Percentiles rank a stretch among this genome's conserved stretches.
Conservation (phyloP, 2,113 vertebrate species). For the Zootoca vivipara region DNA sequence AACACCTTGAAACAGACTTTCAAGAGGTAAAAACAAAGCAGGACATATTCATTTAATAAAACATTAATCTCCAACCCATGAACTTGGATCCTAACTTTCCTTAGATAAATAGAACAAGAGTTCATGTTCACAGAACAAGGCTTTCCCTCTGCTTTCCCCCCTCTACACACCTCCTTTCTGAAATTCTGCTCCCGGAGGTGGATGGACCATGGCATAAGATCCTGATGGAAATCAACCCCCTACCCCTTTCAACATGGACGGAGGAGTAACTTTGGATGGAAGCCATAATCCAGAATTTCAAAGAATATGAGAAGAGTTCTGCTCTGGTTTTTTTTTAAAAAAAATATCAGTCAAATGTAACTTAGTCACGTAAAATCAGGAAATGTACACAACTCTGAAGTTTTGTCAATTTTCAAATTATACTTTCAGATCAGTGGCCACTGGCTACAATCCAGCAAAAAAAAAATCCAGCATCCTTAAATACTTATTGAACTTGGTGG, state of each 20-base stretch:
- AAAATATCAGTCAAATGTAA: no score
- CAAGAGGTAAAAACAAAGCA: background rate
- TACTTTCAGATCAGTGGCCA: no score
- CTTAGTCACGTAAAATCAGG: no score
- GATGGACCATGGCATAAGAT: no score
- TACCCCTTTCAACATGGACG: no score
- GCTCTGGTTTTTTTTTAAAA: no score
- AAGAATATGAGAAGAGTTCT: background rate
- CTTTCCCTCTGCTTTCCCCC: no score
- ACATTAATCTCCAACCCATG: background rate
- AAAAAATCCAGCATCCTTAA: no score
- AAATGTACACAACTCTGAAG: no score
- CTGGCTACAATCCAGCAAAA: no score
- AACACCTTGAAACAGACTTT: background rate
- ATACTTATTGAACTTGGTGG: no score
- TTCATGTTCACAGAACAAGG: background rate
- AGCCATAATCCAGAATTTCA: background rate
- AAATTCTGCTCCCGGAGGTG: background rate
- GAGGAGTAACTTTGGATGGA: background rate
- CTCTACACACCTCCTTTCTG: background rate
- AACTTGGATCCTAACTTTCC: background rate
- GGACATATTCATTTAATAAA: background rate
- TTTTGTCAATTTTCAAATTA: no score
- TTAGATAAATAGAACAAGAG: background rate
- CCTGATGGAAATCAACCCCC: background rate